phyloP scores from a whole-genome alignment of 2,888 invertebrate species.

The Ceraclea dissimilis region DNA sequence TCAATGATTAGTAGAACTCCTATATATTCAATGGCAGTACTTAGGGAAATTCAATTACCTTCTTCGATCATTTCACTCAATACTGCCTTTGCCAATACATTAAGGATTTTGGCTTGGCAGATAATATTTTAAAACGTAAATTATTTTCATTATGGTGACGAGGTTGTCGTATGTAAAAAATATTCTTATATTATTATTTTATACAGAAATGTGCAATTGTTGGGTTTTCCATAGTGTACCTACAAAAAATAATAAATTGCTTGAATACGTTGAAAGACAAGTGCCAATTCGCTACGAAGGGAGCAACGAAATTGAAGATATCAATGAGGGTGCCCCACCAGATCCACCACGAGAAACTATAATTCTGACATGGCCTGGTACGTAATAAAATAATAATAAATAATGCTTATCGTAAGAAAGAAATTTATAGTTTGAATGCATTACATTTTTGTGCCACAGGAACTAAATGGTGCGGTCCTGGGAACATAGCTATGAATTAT shows the following conservation, averaged over 20 bases:
- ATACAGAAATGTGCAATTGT: neutral
- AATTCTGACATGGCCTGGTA: conserved; percentile 21
- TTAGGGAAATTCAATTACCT: no score
- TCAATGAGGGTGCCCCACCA: conserved; percentile 22
- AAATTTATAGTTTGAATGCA: no score
- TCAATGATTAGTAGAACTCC: no score
- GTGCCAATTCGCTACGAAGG: conserved; percentile 20
- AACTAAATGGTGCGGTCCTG: conserved; percentile 77
- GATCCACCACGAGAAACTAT: conserved; percentile 21
- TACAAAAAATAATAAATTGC: conserved; percentile 12
- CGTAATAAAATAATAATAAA: neutral
- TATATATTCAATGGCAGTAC: no score
- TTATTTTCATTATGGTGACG: neutral
- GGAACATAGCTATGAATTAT: conserved; percentile 53
- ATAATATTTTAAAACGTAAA: no score
- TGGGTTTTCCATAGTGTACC: conserved; percentile 20
- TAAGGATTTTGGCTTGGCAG: no score
- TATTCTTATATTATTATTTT: neutral
- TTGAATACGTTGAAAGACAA: conserved; percentile 12
- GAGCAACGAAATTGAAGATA: conserved; percentile 8
- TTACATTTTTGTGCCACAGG: conserved; percentile 39
- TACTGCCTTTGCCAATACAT: no score
- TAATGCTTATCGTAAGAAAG: no score
- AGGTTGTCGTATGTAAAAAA: neutral
- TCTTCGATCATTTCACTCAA: no score